Evolutionary conservation across 2,797 vertebrate species (phyloP), one percentile per base, ranked within the genome.

Genomic region (Manis pentadactyla): DNA sequence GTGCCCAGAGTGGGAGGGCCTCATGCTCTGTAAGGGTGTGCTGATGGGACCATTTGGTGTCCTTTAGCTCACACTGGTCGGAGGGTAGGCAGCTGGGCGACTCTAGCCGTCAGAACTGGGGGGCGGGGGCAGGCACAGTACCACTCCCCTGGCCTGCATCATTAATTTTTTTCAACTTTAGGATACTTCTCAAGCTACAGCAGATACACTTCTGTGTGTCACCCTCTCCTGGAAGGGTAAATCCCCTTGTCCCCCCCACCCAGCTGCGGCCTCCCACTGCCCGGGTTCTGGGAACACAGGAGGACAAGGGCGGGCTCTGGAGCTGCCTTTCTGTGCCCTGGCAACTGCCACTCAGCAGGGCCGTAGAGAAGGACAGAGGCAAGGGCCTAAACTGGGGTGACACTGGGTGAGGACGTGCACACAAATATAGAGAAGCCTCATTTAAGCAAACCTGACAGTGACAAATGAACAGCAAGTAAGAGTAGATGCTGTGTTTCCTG

Each of bases 11-110:
- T 34, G 75, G 83, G 63, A 73, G n/a, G 27, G 19, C 18, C 39
- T 71, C 0, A 0, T 89, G 90, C 39, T 87, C 39, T 29, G 3
- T 86, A 18, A 78, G 46, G 73, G 27, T 73, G 42, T 63, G 66
- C 61, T 29, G 51, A 88, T 34, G 42, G 69, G 64, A 61, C 86
- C 85, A 68, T 84, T 93, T 87, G 69, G 95, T 90, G 81, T 71
- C 93, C 83, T 68, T n/a, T 61, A 51, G 75, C 21, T 66, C n/a
- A 53, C 27, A 31, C 9, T 53, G 31, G 42, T n/a, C 46, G 42
- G 27, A 49, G 81, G 78, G 69, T 21, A 63, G 87, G 69, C 10
- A 7, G 37, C 29, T 3, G 4, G 39, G 61, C 3, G 49, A 11
- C 31, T 89, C n/a, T 11, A 39, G 51, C 74, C n/a, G 37, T 78